Evolutionary conservation across 2,113 vertebrate species (phyloP).

Genomic region (Oncorhynchus keta): DNA sequence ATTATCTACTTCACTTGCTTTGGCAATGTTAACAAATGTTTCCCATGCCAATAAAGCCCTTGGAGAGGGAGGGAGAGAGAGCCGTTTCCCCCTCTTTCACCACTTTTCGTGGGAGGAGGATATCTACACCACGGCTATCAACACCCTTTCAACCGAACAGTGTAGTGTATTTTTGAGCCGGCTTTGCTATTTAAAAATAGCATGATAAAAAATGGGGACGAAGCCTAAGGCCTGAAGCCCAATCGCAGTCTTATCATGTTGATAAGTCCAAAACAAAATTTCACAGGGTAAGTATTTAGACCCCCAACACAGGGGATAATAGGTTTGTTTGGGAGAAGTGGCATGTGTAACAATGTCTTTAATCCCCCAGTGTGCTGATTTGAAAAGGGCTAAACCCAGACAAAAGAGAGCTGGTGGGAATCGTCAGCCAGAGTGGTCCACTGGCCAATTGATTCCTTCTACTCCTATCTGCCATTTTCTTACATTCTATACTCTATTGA

Average conservation of each 20-base stretch:
- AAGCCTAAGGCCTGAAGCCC: not conserved
- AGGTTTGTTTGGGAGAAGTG: conserved; percentile 42
- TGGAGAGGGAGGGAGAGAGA: conserved; percentile 29
- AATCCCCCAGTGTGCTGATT: conserved; percentile 60
- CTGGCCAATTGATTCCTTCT: not conserved
- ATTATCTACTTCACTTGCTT: not conserved
- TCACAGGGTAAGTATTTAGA: conserved; percentile 47
- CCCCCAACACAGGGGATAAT: conserved; percentile 41
- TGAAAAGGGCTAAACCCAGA: conserved; percentile 53
- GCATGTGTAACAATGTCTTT: conserved; percentile 55
- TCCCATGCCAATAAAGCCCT: not conserved
- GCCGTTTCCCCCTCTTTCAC: not conserved
- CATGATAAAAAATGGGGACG: not conserved
- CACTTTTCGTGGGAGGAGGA: not conserved
- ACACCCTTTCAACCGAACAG: conserved; percentile 4
- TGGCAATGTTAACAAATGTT: not conserved
- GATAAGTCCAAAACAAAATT: conserved; percentile 34
- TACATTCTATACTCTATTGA: not conserved
- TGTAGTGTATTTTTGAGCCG: not conserved
- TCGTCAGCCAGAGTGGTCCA: not conserved
- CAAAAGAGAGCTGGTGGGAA: conserved; percentile 48
- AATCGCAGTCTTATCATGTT: not conserved
- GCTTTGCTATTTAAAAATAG: conserved; percentile 23
- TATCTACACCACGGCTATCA: conserved; percentile 1
- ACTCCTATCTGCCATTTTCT: not conserved